Conservation (phyloP, 2,888 invertebrate species). For the Ypsolopha sequella region DNA sequence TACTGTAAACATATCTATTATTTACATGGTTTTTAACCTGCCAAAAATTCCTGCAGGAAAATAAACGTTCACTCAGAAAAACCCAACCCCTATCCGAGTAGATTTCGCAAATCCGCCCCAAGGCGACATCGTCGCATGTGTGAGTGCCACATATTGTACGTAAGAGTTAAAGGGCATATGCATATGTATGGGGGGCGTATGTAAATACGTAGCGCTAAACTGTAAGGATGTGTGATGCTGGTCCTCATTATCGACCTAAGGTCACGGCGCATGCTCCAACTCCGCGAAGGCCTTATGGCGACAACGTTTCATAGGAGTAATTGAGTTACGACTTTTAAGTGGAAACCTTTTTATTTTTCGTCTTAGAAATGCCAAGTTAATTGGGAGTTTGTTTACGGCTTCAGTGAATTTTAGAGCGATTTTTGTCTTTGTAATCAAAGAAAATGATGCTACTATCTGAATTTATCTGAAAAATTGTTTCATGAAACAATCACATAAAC, state of each 20-base stretch:
- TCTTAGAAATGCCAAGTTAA: neutral
- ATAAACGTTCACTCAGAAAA: neutral
- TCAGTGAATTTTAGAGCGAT: neutral
- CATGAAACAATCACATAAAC: too few relatives aligned
- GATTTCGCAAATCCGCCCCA: neutral
- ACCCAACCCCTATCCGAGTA: neutral
- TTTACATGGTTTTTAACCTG: too few relatives aligned
- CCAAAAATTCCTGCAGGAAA: neutral
- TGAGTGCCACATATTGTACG: slow-evolving; percentile 5
- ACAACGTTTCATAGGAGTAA: slow-evolving; percentile 66
- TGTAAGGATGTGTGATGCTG: slow-evolving; percentile 66
- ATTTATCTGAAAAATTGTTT: too few relatives aligned
- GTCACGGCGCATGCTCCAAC: slow-evolving; percentile 70
- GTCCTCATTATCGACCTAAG: slow-evolving; percentile 71
- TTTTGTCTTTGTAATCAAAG: too few relatives aligned
- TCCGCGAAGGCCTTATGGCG: slow-evolving; percentile 65
- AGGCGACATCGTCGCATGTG: neutral
- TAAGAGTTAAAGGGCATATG: slow-evolving; percentile 45
- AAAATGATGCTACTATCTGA: too few relatives aligned
- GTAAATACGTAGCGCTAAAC: slow-evolving; percentile 67
- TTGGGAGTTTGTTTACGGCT: neutral
- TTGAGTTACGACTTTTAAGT: slow-evolving; percentile 71
- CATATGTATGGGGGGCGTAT: slow-evolving; percentile 58
- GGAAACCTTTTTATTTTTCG: slow-evolving; percentile 23
- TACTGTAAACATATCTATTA: too few relatives aligned